A percentile compares a stretch with the other conserved stretches of the same genome.
Evolutionary conservation across 2,888 invertebrate species (phyloP).

Genomic region (Patella depressa): DNA sequence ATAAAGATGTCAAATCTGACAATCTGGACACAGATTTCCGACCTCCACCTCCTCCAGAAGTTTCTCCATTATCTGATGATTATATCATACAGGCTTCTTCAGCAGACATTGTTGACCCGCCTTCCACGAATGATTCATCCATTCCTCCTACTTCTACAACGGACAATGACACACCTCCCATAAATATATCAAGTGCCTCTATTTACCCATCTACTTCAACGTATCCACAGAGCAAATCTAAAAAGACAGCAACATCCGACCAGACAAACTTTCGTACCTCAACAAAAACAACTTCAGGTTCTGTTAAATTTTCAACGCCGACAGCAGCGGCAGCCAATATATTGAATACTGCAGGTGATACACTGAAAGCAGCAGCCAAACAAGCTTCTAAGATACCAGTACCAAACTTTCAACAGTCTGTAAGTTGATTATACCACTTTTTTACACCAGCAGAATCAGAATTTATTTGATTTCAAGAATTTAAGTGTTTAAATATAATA

Average conservation of each 20-base stretch:
- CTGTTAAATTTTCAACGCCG: background rate
- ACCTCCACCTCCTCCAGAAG: background rate
- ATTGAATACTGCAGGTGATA: background rate
- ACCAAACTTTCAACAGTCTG: constrained; percentile 14
- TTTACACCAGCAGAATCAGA: background rate
- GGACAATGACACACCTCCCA: background rate
- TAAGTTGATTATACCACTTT: background rate
- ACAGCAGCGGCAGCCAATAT: background rate
- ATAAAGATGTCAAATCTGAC: constrained; percentile 1
- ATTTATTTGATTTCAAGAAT: too few species aligned
- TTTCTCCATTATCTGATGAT: constrained; percentile 22
- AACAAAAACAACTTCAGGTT: background rate
- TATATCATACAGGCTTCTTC: constrained; percentile 24
- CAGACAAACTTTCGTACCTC: constrained; percentile 2
- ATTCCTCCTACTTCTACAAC: background rate
- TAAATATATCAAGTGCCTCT: constrained; percentile 9
- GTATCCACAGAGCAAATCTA: background rate
- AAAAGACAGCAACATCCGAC: background rate
- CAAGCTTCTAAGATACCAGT: background rate
- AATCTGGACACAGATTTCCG: background rate
- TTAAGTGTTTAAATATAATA: too few species aligned
- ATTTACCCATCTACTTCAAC: background rate
- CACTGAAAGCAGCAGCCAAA: background rate
- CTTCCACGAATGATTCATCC: background rate
- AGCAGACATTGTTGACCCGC: background rate